Percentiles rank a stretch among this genome's conserved stretches.
These are phyloP conservation scores for Paramuricea clavata DNA, from an alignment of 92 coral and sea anemone species.

Conservation along the genomic window DNA sequence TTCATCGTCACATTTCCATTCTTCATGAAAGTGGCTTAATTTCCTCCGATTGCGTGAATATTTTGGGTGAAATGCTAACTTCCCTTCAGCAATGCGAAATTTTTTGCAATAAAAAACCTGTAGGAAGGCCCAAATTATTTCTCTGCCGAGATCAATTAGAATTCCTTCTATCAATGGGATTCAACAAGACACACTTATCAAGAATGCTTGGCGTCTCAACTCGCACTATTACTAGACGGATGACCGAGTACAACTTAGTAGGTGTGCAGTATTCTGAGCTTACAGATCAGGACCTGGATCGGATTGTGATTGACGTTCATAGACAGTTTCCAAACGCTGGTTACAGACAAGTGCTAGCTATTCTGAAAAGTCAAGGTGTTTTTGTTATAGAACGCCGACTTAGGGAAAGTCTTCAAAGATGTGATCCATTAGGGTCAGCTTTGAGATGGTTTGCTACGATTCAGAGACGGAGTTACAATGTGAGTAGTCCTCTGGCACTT, in stretches of 20 bases:
- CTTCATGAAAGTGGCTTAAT: background rate
- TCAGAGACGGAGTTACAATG: slow-evolving; percentile 24
- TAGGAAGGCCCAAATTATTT: background rate
- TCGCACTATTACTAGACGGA: slow-evolving; percentile 13
- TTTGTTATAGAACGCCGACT: too few relatives aligned
- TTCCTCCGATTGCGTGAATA: background rate
- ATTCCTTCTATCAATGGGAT: slow-evolving; percentile 4
- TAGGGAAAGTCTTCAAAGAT: background rate
- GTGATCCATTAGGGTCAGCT: slow-evolving; percentile 48
- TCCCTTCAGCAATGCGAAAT: slow-evolving; percentile 4
- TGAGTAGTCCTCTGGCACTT: slow-evolving; percentile 5
- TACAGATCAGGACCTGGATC: too few relatives aligned
- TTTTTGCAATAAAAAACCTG: background rate
- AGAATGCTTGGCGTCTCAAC: slow-evolving; percentile 26
- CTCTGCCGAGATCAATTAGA: background rate
- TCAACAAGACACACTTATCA: background rate
- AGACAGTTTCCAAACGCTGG: too few relatives aligned
- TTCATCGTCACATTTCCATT: background rate
- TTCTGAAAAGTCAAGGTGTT: too few relatives aligned
- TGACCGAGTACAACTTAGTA: too few relatives aligned
- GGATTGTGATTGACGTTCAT: too few relatives aligned
- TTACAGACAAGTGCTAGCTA: too few relatives aligned
- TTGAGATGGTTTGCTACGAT: slow-evolving; percentile 17
- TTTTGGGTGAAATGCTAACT: background rate
- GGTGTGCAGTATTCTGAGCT: too few relatives aligned